Evolutionary conservation across 1,140 invertebrate species (phyloP).

Genomic region (Sinella curviseta): DNA sequence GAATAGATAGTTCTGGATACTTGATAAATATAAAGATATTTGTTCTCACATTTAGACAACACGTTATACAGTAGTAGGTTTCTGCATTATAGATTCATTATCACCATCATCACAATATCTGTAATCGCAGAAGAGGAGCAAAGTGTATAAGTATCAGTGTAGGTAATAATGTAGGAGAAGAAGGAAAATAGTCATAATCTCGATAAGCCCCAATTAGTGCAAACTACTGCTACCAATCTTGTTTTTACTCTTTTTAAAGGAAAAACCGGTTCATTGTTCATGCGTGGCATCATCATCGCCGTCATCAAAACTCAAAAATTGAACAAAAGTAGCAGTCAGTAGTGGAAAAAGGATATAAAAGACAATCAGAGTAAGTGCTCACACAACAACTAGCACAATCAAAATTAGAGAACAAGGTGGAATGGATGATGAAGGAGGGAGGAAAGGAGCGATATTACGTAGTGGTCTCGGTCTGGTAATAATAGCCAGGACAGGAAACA

Average conservation of each 20-base stretch:
- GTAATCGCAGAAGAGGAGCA: not conserved
- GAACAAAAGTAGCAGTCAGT: no score
- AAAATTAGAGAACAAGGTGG: no score
- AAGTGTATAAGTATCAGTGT: not conserved
- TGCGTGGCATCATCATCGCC: not conserved
- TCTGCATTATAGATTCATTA: not conserved
- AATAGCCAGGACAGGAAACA: not conserved
- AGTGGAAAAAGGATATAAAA: not conserved
- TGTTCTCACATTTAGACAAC: no score
- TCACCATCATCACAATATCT: not conserved
- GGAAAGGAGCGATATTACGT: not conserved
- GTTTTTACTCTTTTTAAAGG: not conserved
- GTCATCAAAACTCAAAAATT: not conserved
- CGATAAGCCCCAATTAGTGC: conserved; percentile 26
- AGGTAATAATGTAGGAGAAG: not conserved
- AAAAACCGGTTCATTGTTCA: conserved; percentile 20
- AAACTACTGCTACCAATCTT: conserved; percentile 17
- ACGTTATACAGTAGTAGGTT: not conserved
- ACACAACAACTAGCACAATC: not conserved
- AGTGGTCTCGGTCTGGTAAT: not conserved
- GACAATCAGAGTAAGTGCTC: not conserved
- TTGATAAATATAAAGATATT: no score
- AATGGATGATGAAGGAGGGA: not conserved
- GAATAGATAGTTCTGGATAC: no score
- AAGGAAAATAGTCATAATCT: conserved; percentile 18